phyloP scores from a whole-genome alignment of 37 sponge, comb jelly and placozoan genomes.

The Ephydatia muelleri region DNA sequence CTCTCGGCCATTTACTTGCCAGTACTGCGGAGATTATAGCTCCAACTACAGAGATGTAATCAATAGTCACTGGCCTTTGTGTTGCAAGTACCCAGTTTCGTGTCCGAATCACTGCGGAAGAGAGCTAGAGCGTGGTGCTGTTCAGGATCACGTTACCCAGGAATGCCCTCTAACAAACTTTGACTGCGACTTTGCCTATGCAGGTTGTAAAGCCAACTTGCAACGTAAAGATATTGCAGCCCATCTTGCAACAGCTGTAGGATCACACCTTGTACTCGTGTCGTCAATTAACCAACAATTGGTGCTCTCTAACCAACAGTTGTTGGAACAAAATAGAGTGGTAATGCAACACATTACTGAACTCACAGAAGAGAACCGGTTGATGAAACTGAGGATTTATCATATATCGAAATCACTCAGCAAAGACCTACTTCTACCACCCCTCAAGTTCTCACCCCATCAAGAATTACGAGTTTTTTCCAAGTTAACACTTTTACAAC shows the following conservation, averaged over 20 bases:
- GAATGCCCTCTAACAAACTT: constrained; percentile 9
- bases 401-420: not conserved
- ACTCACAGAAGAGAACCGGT: not conserved
- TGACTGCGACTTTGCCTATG: not conserved
- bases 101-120: constrained; percentile 27
- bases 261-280: not conserved
- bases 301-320: not conserved
- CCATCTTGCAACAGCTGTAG: not conserved
- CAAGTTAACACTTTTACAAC: not conserved
- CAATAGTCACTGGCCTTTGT: constrained; percentile 24
- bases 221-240: not conserved
- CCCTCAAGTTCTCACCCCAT: not conserved
- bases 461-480: not conserved
- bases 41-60: constrained; percentile 21
- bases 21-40: constrained; percentile 21
- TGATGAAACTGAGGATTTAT: not conserved
- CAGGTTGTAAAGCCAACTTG: not conserved
- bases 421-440: not conserved
- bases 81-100: constrained; percentile 6
- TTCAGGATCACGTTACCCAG: constrained; percentile 3
- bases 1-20: constrained; percentile 25
- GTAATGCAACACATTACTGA: not conserved
- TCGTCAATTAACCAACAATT: not conserved
- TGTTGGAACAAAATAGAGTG: not conserved
- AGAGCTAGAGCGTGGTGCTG: not conserved